Evolutionary conservation across 1,140 invertebrate species (phyloP), one percentile per base, ranked within the genome.

Genomic region (Hormaphis cornu): DNA sequence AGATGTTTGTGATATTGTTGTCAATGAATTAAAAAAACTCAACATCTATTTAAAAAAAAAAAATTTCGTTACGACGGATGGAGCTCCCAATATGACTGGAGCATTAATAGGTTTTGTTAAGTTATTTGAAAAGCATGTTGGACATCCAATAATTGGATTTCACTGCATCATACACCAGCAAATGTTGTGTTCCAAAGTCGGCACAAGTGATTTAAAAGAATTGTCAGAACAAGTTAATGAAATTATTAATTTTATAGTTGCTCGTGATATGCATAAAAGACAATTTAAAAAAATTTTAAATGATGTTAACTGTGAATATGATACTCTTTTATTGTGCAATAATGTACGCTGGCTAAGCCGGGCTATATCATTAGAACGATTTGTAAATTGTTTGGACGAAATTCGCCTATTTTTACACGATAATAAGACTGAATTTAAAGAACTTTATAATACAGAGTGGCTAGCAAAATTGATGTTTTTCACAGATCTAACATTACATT

Each of bases 381-480:
- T 56, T 35, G 20, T 56, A 56, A 56, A 56, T 56, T 56, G 53
- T 56, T 56, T 56, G 30, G 30, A 37, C 30, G 30, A 56, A 56
- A 56, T 56, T 56, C 53, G 53, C 7, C 30, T 33, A 54, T 54
- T 54, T 54, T 54, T 54, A 33, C 52, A 33, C 33, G 28, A 33
- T 54, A 54, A 54, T 33, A 54, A 54, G 26, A 54, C n/a, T 54
- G 28, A 33, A 54, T 54, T 54, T 54, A 54, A 54, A 54, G 52
- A 54, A 54, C 28, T 54, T 54, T 54, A 54, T 54, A 54, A 54
- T 50, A 50, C 46, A 26, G 46, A 50, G 22, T 50, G 46, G 46
- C 35, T 40, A 40, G 14, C 35, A 40, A 46, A 46, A 46, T 46
- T 46, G 44, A 46, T 46, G n/a, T 12, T 54, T 54, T 54, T 33